These are phyloP conservation scores for Bufotes viridis DNA, from an alignment of 2,797 vertebrate species.

Conservation along the genomic window DNA sequence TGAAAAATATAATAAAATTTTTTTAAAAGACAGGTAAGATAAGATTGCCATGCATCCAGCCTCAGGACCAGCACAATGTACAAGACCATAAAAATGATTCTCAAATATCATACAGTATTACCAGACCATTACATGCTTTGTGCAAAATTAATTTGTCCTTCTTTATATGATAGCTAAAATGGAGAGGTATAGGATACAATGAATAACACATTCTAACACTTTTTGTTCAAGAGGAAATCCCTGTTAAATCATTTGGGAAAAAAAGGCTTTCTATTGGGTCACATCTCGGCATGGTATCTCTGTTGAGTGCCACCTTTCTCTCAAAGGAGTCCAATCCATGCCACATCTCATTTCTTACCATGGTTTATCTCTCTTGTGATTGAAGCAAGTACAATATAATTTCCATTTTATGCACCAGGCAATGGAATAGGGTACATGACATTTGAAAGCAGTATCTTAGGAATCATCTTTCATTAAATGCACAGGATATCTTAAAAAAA, in stretches of 20 bases:
- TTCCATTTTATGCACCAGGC: conserved; percentile 29
- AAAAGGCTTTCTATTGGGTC: background rate
- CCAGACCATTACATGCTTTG: background rate
- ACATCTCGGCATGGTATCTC: background rate
- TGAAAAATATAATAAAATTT: background rate
- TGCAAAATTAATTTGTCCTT: background rate
- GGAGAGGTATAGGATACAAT: background rate
- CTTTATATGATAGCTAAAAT: background rate
- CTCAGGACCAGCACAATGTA: background rate
- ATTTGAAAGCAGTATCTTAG: conserved; percentile 49
- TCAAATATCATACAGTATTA: background rate
- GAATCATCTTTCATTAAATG: conserved; percentile 36
- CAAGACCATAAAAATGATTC: too few species aligned
- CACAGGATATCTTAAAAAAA: conserved; percentile 29
- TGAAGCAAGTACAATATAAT: conserved; percentile 27
- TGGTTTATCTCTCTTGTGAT: background rate
- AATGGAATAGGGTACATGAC: conserved; percentile 27
- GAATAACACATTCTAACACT: background rate
- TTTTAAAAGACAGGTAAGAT: background rate
- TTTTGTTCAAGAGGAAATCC: background rate
- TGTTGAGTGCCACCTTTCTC: background rate
- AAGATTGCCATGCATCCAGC: too few species aligned
- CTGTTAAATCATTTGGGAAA: background rate
- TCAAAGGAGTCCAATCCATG: conserved; percentile 10
- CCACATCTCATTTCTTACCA: conserved; percentile 31